Base-by-base conservation (phyloP, 2,888 invertebrate species). In the Synanthedon vespiformis region DNA sequence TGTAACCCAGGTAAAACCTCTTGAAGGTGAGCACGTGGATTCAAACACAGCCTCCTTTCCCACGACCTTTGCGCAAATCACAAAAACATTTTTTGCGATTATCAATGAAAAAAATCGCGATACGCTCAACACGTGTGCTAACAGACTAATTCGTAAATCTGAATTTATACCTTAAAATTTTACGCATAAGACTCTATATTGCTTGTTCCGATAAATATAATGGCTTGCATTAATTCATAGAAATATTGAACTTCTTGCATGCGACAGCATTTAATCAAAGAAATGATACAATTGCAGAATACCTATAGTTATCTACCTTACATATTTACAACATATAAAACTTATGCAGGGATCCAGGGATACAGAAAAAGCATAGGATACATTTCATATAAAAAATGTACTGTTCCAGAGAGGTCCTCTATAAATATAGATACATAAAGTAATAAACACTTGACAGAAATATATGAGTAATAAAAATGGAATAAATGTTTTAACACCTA, bases 11-110 rank as follows among this genome's bases (percentile, higher is more conserved):
- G 74, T 76, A 75, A 64, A 56, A 53, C 51, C 51, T 53, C 49
- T 53, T 56, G 52, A 53, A 57, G 56, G 54, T 18, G 49, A 65
- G 71, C 78, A 77, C 78, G 78, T 81, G 77, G 65, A 63, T 51
- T 56, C 12, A 16, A 53, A 62, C 60, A 56, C 55, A 63, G 62
- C 59, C 57, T 56, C 55, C 61, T 62, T 80, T 82, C 80, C 77
- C 82, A 82, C 82, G 81, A 57, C 67, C 65, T 68, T 77, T 79
- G 73, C 73, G 72, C 73, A 80, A 81, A 71, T 67, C 62, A 54
- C 58, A 59, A 69, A 68, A 68, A 67, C 61, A 61, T 67, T 73
- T 75, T 77, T 77, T 72, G 59, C 66, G 64, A 65, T 66, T 61
- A 70, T 70, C 64, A 64, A 61, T 22, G 40, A 67, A 79, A 34